Evolutionary conservation across 2,113 vertebrate genomes (phyloP).

Genomic region (Pelobates fuscus): DNA sequence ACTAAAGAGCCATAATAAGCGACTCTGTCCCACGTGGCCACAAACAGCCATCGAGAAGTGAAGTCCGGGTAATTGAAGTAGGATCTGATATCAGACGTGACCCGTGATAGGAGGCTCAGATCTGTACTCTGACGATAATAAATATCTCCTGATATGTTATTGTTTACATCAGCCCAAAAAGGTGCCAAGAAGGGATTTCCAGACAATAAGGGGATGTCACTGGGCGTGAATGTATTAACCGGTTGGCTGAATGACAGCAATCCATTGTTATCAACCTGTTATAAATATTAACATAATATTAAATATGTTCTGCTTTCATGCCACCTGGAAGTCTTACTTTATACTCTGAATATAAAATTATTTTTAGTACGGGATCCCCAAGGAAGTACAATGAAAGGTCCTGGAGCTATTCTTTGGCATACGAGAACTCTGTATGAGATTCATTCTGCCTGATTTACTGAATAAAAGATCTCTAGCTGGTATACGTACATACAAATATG

Average conservation of each 20-base stretch:
- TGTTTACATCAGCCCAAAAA: conserved; percentile 66
- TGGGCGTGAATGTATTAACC: not conserved
- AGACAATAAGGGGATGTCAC: not conserved
- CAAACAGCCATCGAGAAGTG: conserved; percentile 53
- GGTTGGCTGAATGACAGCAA: not conserved
- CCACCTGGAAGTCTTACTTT: no score
- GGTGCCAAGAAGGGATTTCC: not conserved
- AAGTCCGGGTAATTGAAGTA: conserved; percentile 57
- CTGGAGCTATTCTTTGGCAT: no score
- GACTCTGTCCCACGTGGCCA: no score
- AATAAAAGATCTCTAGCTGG: no score
- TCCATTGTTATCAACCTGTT: conserved; percentile 3
- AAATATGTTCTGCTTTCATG: no score
- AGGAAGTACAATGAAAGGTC: no score
- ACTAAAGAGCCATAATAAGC: conserved; percentile 52
- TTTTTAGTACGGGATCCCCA: no score
- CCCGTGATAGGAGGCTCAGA: not conserved
- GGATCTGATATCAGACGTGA: conserved; percentile 56
- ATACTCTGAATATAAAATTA: no score
- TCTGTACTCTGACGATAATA: conserved; percentile 55
- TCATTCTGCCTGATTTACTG: no score
- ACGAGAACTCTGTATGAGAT: no score
- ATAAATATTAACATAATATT: no score
- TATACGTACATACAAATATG: conserved; percentile 4
- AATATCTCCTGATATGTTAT: conserved; percentile 43